phyloP scores from a whole-genome alignment of 2,888 invertebrate species.

The Lagria hirta region DNA sequence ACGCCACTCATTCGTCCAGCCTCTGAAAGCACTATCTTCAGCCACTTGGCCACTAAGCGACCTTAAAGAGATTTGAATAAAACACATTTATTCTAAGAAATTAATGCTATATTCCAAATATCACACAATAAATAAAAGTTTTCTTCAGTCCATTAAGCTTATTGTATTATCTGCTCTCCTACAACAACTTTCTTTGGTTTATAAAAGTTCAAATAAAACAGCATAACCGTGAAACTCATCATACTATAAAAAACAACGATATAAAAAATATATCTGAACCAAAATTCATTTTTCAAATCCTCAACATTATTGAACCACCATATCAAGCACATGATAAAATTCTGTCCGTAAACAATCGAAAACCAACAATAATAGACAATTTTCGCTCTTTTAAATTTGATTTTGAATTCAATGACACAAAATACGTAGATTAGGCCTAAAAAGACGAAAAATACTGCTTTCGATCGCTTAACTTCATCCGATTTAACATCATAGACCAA shows the following conservation, averaged over 20 bases:
- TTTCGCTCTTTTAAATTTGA: slow-evolving; percentile 72
- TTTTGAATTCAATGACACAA: slow-evolving; percentile 76
- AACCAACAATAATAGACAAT: slow-evolving; percentile 71
- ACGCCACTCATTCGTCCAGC: too few species aligned
- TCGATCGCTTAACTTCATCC: slow-evolving; percentile 52
- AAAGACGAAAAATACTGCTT: slow-evolving; percentile 64
- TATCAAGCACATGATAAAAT: slow-evolving; percentile 66
- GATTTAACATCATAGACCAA: slow-evolving; percentile 66
- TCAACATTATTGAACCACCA: slow-evolving; percentile 66
- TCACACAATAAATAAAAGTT: too few species aligned
- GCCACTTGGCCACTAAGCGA: too few species aligned
- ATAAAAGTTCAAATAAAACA: slow-evolving; percentile 64
- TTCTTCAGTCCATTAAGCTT: neutral
- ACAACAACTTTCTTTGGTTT: slow-evolving; percentile 59
- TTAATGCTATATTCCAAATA: too few species aligned
- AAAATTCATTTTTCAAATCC: slow-evolving; percentile 61
- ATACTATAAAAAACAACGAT: slow-evolving; percentile 62
- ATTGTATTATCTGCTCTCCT: slow-evolving; percentile 18
- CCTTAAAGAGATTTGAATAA: too few species aligned
- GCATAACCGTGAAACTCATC: slow-evolving; percentile 62
- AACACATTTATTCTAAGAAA: too few species aligned
- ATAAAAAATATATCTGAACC: slow-evolving; percentile 68
- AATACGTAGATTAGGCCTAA: slow-evolving; percentile 74
- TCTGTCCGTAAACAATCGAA: slow-evolving; percentile 66
- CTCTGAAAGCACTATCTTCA: too few species aligned